Conservation (phyloP, 2,113 vertebrate genomes). For the Brienomyrus longianalis region DNA sequence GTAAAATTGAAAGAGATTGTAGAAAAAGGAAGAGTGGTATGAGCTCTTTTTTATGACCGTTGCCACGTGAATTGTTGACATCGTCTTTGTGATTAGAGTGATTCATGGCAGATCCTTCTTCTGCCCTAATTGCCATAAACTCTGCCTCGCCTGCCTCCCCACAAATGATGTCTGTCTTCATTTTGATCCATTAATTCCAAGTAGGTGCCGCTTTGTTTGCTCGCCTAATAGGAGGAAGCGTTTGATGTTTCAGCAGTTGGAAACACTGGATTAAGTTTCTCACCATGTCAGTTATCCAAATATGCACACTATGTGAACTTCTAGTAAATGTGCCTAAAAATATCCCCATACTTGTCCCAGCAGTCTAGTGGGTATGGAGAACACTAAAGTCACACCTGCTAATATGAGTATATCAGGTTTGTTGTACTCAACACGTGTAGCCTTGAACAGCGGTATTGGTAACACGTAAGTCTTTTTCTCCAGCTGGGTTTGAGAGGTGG, state of each 20-base stretch:
- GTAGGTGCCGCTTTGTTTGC: slow-evolving; percentile 26
- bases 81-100: background rate
- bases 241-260: slow-evolving; percentile 45
- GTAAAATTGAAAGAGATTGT: background rate
- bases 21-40: background rate
- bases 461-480: background rate
- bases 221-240: slow-evolving; percentile 46
- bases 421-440: background rate
- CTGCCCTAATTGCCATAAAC: background rate
- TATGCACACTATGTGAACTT: slow-evolving; percentile 35
- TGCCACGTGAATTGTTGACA: background rate
- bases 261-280: slow-evolving; percentile 44
- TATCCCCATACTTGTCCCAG: slow-evolving; percentile 7
- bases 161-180: slow-evolving; percentile 19
- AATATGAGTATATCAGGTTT: background rate
- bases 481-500: background rate
- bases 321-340: slow-evolving; percentile 35
- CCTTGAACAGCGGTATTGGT: background rate
- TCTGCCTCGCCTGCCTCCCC: background rate
- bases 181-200: slow-evolving; percentile 36
- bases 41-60: background rate
- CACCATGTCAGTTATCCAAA: slow-evolving; percentile 37
- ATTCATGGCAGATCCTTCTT: background rate
- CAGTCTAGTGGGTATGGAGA: slow-evolving; percentile 20
- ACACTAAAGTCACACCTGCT: background rate